Evolutionary conservation across 1,140 invertebrate species (phyloP), one percentile per base, ranked within the genome.

Genomic region (Tigriopus japonicus): DNA sequence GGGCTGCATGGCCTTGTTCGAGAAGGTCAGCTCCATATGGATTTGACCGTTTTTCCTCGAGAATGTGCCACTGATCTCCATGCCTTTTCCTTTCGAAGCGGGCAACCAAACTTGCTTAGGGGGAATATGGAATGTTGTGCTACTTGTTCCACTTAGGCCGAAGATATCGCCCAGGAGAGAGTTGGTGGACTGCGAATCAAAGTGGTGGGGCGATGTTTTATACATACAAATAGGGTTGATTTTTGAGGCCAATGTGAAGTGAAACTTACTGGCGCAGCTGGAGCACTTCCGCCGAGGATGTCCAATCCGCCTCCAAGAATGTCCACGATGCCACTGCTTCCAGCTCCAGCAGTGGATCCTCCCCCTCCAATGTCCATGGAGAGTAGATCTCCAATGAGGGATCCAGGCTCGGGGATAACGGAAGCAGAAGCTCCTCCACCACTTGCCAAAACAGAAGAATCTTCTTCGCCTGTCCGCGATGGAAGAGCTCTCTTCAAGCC

Each of bases 1-100:
- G 14, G 91, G 83, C 69, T 97, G 92, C 90, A 98, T 95, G 1
- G 95, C 93, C 75, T 92, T 93, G 73, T 99, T 99, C 42, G 82
- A 87, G 66, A 98, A 85, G 0, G 86, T 93, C 79, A 99, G 82
- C 67, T 98, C 95, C 89, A 98, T 97, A 60, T 79, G 81, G 42
- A 96, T 84, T 71, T 86, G 83, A 6, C 85, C 87, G 69, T 80
- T 83, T 66, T 75, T 80, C 54, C 94, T 77, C 0, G 83, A 81
- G 73, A 97, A 98, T n/a, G 90, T 91, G 59, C 95, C 95, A 72
- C 82, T 84, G 52, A 99, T 84, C 74, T 98, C 94, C 62, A 98
- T 74, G n/a, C 95, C 94, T 79, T 97, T 97, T 52, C 91, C 93
- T 71, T 93, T 91, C 63, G 87, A 84, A 12, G 92, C 91, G 15